Evolutionary conservation across 2,797 vertebrate species (phyloP), one percentile per base, ranked within the genome.

Genomic region (Leucoraja ocellata): DNA sequence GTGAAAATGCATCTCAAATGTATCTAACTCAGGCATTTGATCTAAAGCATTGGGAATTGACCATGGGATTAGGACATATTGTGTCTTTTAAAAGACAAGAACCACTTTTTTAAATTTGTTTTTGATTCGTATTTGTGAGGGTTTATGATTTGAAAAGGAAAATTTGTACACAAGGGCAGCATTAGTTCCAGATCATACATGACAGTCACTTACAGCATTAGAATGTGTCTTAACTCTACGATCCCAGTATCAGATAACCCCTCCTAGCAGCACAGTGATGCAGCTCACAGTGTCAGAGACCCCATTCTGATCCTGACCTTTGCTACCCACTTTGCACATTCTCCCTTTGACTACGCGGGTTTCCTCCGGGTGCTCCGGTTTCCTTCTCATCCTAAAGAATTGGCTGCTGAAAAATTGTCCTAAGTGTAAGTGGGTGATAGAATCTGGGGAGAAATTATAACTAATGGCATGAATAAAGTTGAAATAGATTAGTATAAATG

Each of bases 41-140:
- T 94, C 91, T 93, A 95, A 97, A 96, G 97, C 97, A 97, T 94
- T 94, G 93, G 93, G 93, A 14, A 90, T 61, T 93, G 54, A 76
- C 23, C 25, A 92, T 92, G 36, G 58, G 39, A 76, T 1, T 91
- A 54, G 28, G 74, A 74, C 36, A 92, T 46, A 21, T 91, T 73
- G 4, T 74, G 36, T 54, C 14, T 76, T 92, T 92, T 91, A 46
- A 13, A 88, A 91, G 71, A 28, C 3, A 36, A 92, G 61, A 36
- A n/a, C 14, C 28, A 65, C 28, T 65, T 28, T 86, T 86, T 14
- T 25, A 28, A 86, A 65, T 36, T 1, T 74, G 21, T 46, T 32
- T 54, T 92, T 74, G 4, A 74, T 14, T 54, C 76, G 10, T 71
- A 74, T 92, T 76, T 74, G 39, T 14, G 71, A 14, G 23, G 13